Base-by-base conservation (phyloP, 2,888 invertebrate genomes). In the Chymomyza fuscimana region DNA sequence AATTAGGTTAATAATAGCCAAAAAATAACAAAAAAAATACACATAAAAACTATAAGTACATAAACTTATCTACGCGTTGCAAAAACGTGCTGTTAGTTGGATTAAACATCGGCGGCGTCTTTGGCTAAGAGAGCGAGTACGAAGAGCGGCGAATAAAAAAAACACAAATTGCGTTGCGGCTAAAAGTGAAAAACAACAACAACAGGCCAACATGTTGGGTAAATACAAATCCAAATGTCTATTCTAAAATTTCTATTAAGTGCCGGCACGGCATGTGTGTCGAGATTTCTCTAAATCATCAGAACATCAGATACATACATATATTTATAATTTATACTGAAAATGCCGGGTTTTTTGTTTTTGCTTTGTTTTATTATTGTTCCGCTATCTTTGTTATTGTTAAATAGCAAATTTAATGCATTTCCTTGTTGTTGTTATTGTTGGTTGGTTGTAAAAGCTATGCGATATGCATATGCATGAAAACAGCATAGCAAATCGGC, bases 111-210 rank as follows among this genome's bases (percentile, higher is more conserved):
- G 12, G 40, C 40, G 40, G 10, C 40, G 40, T 32, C 32, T 32
- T 46, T 12, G 12, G 12, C 40, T 46, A 67, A 67, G 54, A 69
- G 61, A 54, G 66, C 74, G 73, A 63, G 54, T 67, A 66, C 71
- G 71, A 32, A 32, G 59, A 54, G 52, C 73, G 74, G 74, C 70
- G 69, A 75, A 70, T 72, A 69, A 65, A 46, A 46, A 46, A 46
- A 78, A 80, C 82, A 86, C 77, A 86, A 86, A 83, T 83, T 83
- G 83, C 83, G 83, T 83, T 83, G 82, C 84, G 83, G 84, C 78
- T 82, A 86, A 86, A 82, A 79, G 78, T 81, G 76, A 75, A 75
- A 54, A 76, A 69, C n/a, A 65, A 15, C 61, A 69, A 67, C 59
- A 77, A 64, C 61, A 56, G 32, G 73, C 84, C 82, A 80, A 82